These are phyloP conservation scores for Tachysurus fulvidraco DNA, from an alignment of 2,113 vertebrate species.

Conservation along the genomic window DNA sequence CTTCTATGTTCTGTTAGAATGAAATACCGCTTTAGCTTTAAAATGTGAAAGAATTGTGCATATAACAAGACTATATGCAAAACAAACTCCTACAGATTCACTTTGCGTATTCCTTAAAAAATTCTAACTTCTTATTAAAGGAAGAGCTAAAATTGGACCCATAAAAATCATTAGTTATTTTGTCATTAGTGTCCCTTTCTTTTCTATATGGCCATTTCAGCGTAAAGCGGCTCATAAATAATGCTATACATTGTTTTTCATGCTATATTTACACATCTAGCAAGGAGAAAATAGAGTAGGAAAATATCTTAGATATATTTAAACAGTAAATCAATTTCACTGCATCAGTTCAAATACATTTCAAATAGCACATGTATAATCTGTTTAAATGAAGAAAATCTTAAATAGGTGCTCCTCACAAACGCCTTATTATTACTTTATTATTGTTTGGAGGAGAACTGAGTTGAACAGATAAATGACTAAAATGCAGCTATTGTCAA, in stretches of 20 bases:
- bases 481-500: neutral
- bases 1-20: neutral
- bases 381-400: neutral
- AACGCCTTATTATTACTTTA: neutral
- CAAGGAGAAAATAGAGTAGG: conserved; percentile 55
- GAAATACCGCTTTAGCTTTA: neutral
- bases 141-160: neutral
- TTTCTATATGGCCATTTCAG: neutral
- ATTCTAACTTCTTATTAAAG: neutral
- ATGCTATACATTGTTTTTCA: conserved; percentile 23
- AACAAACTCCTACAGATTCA: neutral
- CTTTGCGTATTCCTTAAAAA: neutral
- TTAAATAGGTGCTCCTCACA: neutral
- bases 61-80: neutral
- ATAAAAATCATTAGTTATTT: neutral
- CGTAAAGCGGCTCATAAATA: neutral
- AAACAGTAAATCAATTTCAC: conserved; percentile 18
- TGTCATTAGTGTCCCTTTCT: neutral
- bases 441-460: neutral
- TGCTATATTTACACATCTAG: conserved; percentile 34
- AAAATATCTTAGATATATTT: conserved; percentile 59
- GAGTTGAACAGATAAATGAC: neutral
- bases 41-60: neutral
- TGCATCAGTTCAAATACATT: neutral
- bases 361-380: neutral